Percentiles rank a stretch among this genome's conserved stretches.
phyloP scores from a whole-genome alignment of 2,888 invertebrate genomes.

The Thelaira solivaga region DNA sequence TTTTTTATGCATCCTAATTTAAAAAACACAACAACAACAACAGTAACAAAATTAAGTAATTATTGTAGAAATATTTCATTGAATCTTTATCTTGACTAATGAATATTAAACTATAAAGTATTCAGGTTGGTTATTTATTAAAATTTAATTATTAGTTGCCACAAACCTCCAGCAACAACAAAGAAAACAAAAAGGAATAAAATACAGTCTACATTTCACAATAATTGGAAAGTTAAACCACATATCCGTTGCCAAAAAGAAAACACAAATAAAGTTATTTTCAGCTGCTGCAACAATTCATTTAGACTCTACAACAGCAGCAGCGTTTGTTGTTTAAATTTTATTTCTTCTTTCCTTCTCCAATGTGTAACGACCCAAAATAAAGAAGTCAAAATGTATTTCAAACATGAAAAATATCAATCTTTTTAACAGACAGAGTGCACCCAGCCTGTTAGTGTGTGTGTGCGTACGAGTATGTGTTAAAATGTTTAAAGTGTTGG shows the following conservation, averaged over 20 bases:
- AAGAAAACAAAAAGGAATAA: too few relatives aligned
- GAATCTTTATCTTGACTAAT: conserved; percentile 42
- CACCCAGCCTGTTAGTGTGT: not conserved
- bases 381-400: conserved; percentile 50
- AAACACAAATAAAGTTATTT: conserved; percentile 38
- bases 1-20: conserved; percentile 3
- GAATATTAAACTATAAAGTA: conserved; percentile 51
- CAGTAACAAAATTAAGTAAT: conserved; percentile 33
- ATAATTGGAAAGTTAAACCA: conserved; percentile 48
- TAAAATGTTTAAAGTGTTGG: conserved; percentile 31
- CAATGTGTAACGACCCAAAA: conserved; percentile 34
- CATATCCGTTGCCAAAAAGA: conserved; percentile 43
- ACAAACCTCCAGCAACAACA: too few relatives aligned
- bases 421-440: conserved; percentile 32
- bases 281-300: conserved; percentile 55
- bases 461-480: too few relatives aligned
- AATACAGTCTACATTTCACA: conserved; percentile 33
- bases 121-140: conserved; percentile 52
- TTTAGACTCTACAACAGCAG: not conserved
- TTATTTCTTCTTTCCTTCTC: not conserved
- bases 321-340: not conserved
- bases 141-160: conserved; percentile 54
- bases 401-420: conserved; percentile 55
- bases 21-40: not conserved
- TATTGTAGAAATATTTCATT: conserved; percentile 37